Evolutionary conservation across 2,113 vertebrate species (phyloP).

Genomic region (Alexandromys fortis): DNA sequence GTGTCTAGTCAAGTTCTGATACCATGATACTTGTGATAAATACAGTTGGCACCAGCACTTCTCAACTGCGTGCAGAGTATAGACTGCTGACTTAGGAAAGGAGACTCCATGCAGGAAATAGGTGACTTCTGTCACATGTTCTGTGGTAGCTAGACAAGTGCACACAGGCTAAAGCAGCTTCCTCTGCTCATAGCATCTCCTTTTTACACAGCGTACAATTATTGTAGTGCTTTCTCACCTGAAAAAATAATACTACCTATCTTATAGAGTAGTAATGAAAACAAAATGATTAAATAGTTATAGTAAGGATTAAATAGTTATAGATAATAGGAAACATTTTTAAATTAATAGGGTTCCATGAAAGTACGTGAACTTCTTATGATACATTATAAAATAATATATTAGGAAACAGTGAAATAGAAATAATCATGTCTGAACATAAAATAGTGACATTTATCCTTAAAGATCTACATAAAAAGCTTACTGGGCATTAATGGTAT

Average conservation of each 20-base stretch:
- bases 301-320: not conserved
- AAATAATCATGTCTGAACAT: not conserved
- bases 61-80: not conserved
- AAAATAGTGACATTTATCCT: not conserved
- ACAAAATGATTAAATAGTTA: not conserved
- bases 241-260: not conserved
- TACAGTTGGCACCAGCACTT: not conserved
- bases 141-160: not conserved
- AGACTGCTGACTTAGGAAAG: not conserved
- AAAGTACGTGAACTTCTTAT: slow-evolving; percentile 22
- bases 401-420: slow-evolving; percentile 35
- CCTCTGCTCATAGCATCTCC: not conserved
- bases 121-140: not conserved
- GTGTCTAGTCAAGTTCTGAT: too few relatives aligned
- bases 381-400: not conserved
- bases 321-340: not conserved
- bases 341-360: not conserved
- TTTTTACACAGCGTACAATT: not conserved
- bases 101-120: not conserved
- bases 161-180: not conserved
- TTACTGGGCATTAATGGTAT: not conserved
- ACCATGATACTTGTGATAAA: too few relatives aligned
- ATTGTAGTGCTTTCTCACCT: not conserved
- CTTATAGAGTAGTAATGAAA: not conserved
- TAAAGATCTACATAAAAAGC: not conserved